phyloP scores from a whole-genome alignment of 1,140 invertebrate species.

The Pemphigus obesinymphae region DNA sequence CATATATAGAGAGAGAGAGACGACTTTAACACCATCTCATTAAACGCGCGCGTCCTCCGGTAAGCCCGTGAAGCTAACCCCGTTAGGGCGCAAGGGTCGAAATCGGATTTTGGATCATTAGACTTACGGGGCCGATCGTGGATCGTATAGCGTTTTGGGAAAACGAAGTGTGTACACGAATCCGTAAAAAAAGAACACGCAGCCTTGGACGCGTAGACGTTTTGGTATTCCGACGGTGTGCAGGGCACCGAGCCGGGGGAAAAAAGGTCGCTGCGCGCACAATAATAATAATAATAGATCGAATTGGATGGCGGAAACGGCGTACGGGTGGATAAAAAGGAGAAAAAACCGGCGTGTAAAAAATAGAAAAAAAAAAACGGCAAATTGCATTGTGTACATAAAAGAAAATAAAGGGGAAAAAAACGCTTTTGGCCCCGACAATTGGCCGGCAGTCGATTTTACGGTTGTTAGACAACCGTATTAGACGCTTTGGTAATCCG shows the following conservation, averaged over 20 bases:
- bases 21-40: neutral
- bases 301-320: neutral
- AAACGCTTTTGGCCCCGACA: constrained; percentile 14
- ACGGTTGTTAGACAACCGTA: constrained; percentile 38
- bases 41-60: neutral
- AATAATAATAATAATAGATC: neutral
- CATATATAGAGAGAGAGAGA: no score
- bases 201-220: no score
- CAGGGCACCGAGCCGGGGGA: neutral
- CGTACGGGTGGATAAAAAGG: no score
- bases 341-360: neutral
- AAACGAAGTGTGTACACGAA: no score
- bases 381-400: neutral
- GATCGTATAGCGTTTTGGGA: no score
- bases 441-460: constrained; percentile 36
- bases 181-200: no score
- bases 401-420: neutral
- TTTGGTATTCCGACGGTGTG: constrained; percentile 12
- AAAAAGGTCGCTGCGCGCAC: neutral
- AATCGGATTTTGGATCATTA: constrained; percentile 32
- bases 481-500: neutral
- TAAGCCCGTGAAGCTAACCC: neutral
- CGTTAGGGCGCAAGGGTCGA: neutral
- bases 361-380: neutral
- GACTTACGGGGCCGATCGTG: neutral